These are phyloP conservation scores for Apamea anceps DNA, from an alignment of 2,888 invertebrate species.

Conservation along the genomic window DNA sequence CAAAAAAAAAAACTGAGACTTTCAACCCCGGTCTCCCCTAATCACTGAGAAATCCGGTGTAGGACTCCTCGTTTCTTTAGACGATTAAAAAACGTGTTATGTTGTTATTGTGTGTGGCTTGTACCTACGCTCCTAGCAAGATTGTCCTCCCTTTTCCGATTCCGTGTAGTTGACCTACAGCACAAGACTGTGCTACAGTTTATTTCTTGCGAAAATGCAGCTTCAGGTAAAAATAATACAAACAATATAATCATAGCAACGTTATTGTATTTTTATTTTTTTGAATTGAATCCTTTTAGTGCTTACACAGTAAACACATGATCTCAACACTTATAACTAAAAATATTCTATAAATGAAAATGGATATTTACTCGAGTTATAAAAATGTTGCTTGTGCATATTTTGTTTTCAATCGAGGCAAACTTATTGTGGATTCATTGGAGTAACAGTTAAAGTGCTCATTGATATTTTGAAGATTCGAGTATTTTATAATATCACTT, in stretches of 20 bases:
- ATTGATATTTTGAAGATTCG: slow-evolving; percentile 80
- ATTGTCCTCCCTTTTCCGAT: not conserved
- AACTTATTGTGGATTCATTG: slow-evolving; percentile 84
- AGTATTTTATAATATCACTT: slow-evolving; percentile 80
- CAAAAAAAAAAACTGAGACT: not conserved
- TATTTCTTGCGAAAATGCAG: slow-evolving; percentile 6
- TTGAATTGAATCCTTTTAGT: slow-evolving; percentile 92
- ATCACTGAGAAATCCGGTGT: not conserved
- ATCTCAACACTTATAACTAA: slow-evolving; percentile 93
- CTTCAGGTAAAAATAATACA: slow-evolving; percentile 79
- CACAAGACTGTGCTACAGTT: slow-evolving; percentile 12
- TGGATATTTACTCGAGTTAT: slow-evolving; percentile 82
- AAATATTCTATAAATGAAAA: slow-evolving; percentile 91
- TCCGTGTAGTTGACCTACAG: not conserved
- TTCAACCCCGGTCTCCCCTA: not conserved
- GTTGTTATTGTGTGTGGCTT: not conserved
- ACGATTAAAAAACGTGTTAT: not conserved
- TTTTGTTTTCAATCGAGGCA: slow-evolving; percentile 84
- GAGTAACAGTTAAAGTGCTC: slow-evolving; percentile 84
- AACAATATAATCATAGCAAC: slow-evolving; percentile 91
- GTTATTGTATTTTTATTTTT: slow-evolving; percentile 92
- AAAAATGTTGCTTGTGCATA: slow-evolving; percentile 88
- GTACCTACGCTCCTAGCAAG: not conserved
- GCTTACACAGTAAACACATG: slow-evolving; percentile 94
- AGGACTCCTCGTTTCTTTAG: not conserved